Conservation (phyloP, 2,888 invertebrate genomes). For the Temnothorax ravouxi region DNA sequence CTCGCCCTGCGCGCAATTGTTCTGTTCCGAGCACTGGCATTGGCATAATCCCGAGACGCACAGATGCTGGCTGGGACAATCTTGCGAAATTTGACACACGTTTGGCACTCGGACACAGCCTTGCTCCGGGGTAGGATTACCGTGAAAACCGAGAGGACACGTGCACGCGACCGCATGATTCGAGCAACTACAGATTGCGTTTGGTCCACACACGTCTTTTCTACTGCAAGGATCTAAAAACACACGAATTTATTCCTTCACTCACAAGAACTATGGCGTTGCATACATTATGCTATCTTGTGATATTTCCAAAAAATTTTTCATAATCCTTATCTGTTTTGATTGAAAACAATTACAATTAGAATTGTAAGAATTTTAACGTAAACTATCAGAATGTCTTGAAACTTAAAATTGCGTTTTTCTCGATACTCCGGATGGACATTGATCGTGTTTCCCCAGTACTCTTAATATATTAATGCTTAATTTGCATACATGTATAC, state of each 20-base stretch:
- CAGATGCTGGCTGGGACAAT: constrained; percentile 92
- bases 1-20: constrained; percentile 94
- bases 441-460: no score
- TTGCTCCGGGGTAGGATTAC: constrained; percentile 95
- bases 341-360: no score
- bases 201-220: constrained; percentile 93
- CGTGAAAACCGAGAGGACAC: constrained; percentile 95
- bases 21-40: constrained; percentile 91
- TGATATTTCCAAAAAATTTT: no score
- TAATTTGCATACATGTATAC: neutral
- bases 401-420: no score
- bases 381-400: no score
- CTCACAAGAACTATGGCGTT: neutral
- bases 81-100: constrained; percentile 89
- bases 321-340: no score
- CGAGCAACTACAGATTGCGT: constrained; percentile 92
- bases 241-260: constrained; percentile 11
- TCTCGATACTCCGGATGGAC: no score
- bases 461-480: neutral
- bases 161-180: constrained; percentile 93
- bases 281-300: neutral
- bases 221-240: constrained; percentile 91
- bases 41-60: constrained; percentile 93
- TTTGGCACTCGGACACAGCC: constrained; percentile 95
- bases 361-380: no score